Conservation (phyloP, 2,113 vertebrate genomes). For the Cynopterus brachyotis region DNA sequence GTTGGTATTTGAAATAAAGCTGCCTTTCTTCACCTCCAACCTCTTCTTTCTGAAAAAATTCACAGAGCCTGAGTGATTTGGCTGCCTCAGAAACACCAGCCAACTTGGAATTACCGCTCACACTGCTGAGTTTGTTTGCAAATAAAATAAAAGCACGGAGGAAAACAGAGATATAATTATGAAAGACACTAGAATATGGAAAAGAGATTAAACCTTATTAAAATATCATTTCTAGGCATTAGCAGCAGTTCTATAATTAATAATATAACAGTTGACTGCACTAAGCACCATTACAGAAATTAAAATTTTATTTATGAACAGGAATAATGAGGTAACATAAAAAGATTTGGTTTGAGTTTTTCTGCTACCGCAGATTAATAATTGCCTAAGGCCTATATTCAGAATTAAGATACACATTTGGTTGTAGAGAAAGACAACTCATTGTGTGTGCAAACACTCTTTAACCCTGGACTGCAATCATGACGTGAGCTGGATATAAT, state of each 20-base stretch:
- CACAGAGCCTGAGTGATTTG: constrained; percentile 33
- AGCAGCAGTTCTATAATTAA: constrained; percentile 78
- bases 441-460: constrained; percentile 25
- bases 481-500: background rate
- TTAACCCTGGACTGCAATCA: background rate
- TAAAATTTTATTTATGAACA: constrained; percentile 77
- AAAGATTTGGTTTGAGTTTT: constrained; percentile 47
- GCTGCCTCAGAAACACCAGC: constrained; percentile 33
- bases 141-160: constrained; percentile 64
- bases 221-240: constrained; percentile 78
- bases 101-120: constrained; percentile 47
- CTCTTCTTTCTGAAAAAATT: background rate
- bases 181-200: constrained; percentile 66
- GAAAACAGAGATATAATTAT: constrained; percentile 65
- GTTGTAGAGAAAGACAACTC: constrained; percentile 68
- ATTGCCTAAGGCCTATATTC: constrained; percentile 63
- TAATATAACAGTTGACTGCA: constrained; percentile 80
- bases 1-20: constrained; percentile 26
- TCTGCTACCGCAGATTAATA: constrained; percentile 64
- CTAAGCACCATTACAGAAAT: constrained; percentile 76
- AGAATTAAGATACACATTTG: constrained; percentile 59
- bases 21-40: background rate
- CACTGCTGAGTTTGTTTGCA: constrained; percentile 44
- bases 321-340: constrained; percentile 76
- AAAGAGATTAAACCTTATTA: constrained; percentile 79